Percentiles rank a stretch among this genome's conserved stretches.
Conservation (phyloP, 2,888 invertebrate species). For the Druceiella hillmani region DNA sequence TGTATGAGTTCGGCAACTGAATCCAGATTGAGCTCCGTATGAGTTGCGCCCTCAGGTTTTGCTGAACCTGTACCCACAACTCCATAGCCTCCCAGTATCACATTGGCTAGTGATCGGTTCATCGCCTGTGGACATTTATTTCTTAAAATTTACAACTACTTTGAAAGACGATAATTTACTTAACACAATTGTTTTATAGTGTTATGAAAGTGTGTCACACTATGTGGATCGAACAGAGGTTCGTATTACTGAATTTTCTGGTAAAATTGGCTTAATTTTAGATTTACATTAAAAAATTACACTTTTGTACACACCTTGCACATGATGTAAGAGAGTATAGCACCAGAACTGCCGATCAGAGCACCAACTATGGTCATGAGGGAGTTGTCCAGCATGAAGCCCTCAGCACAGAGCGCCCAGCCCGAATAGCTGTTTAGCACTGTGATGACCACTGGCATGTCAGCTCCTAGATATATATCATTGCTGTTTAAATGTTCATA, state of each 20-base stretch:
- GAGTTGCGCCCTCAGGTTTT: conserved; percentile 72
- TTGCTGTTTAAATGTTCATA: too few species aligned
- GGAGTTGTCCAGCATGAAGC: conserved; percentile 90
- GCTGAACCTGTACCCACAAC: conserved; percentile 67
- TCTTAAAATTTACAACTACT: neutral
- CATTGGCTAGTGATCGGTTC: conserved; percentile 81
- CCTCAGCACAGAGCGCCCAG: conserved; percentile 91
- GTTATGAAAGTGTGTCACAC: neutral
- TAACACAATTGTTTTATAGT: neutral
- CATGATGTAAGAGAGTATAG: conserved; percentile 91
- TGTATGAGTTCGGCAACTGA: conserved; percentile 70
- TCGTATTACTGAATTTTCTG: neutral
- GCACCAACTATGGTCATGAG: conserved; percentile 90
- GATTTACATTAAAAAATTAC: neutral
- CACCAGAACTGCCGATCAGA: conserved; percentile 85
- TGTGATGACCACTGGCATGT: conserved; percentile 92
- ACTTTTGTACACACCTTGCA: conserved; percentile 61
- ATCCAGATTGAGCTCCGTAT: conserved; percentile 74
- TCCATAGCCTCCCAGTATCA: conserved; percentile 84
- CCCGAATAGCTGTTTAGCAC: conserved; percentile 90
- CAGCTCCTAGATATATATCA: conserved; percentile 71
- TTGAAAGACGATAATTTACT: neutral
- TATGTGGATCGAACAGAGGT: neutral
- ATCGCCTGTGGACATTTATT: conserved; percentile 51
- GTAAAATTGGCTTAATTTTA: neutral